phyloP scores from a whole-genome alignment of 1,140 invertebrate species.

The Neuroterus valhalla region DNA sequence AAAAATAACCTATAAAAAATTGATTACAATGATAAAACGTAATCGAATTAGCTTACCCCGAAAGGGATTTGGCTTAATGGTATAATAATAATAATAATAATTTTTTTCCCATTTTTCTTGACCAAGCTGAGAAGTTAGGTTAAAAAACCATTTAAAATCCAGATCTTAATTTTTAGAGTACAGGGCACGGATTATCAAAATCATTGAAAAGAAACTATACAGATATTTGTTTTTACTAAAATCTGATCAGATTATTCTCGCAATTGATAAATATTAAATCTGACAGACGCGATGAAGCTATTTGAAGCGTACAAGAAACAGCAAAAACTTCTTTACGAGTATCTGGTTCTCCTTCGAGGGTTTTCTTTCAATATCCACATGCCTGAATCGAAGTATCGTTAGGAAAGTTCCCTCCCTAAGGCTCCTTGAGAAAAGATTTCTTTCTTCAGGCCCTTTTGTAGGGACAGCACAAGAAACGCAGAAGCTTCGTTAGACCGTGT shows the following conservation, averaged over 20 bases:
- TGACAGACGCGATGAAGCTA: conserved; percentile 18
- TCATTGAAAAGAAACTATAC: too few species aligned
- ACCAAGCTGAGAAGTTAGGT: too few species aligned
- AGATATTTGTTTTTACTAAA: too few species aligned
- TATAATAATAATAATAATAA: too few species aligned
- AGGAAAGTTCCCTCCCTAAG: conserved; percentile 1
- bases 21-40: too few species aligned
- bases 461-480: conserved; percentile 39
- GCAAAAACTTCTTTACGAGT: conserved; percentile 3
- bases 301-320: not conserved
- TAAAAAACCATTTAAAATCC: too few species aligned
- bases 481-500: conserved; percentile 25
- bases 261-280: not conserved
- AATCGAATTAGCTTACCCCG: too few species aligned
- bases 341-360: conserved; percentile 19
- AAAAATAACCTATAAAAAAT: too few species aligned
- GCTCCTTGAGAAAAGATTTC: not conserved
- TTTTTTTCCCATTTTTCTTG: too few species aligned
- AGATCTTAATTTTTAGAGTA: too few species aligned
- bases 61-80: too few species aligned
- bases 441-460: not conserved
- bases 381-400: conserved; percentile 13
- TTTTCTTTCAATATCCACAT: conserved; percentile 30
- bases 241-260: not conserved
- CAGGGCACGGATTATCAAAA: too few species aligned